These are phyloP conservation scores for Chelonia mydas DNA, from an alignment of 2,797 vertebrate species.

Conservation along the genomic window DNA sequence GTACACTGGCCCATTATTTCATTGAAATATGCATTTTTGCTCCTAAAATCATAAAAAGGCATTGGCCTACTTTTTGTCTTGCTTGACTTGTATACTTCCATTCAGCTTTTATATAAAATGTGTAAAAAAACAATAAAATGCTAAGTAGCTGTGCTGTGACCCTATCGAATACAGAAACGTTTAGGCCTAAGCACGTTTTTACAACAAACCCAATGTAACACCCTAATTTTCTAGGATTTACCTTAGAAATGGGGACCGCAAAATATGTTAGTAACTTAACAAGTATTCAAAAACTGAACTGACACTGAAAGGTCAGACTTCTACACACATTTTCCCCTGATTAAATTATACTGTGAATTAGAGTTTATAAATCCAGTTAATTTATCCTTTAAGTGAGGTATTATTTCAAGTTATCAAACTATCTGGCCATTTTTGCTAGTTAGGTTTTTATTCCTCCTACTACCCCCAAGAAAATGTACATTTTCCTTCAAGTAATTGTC, in stretches of 20 bases:
- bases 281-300: conserved; percentile 15
- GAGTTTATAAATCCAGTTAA: conserved; percentile 34
- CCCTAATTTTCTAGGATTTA: background rate
- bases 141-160: background rate
- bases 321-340: background rate
- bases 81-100: conserved; percentile 34
- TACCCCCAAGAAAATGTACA: background rate
- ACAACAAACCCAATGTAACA: background rate
- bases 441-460: conserved; percentile 12
- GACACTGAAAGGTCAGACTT: background rate
- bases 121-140: conserved; percentile 30
- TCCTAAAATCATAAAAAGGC: conserved; percentile 23
- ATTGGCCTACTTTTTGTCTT: conserved; percentile 57
- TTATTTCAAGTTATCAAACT: conserved; percentile 46
- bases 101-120: conserved; percentile 50
- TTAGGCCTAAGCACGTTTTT: background rate
- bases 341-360: conserved; percentile 3
- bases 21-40: conserved; percentile 13
- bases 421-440: conserved; percentile 29
- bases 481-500: too few species aligned
- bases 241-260: background rate
- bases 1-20: background rate
- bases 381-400: conserved; percentile 47
- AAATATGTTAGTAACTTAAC: background rate
- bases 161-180: conserved; percentile 4